Base-by-base conservation (phyloP, 2,113 vertebrate species). In the Austrofundulus limnaeus region DNA sequence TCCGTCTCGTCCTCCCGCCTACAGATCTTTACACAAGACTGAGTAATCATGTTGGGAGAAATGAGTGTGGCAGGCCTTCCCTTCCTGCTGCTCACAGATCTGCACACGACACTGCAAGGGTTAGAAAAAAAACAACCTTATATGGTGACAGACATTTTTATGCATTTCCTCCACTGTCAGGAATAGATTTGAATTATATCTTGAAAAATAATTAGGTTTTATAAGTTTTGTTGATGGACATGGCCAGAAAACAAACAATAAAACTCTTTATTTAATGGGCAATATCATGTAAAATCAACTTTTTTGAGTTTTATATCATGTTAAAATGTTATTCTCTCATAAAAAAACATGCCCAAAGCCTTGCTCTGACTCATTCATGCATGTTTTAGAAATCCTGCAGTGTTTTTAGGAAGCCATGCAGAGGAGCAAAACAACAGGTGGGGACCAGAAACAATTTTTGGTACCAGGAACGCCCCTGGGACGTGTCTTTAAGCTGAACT, bases 11-110 rank as follows among this genome's bases (percentile, higher is more conserved):
- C 66, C 66, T 63, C 58, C 56, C 62, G 41, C 56, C 31, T 25
- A 48, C 38, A 56, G 66, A 43, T 78, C 70, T 75, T 79, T 74
- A 61, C 77, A 61, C 49, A 48, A 80, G 55, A 69, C 72, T 83
- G 84, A 86, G 66, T 82, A 66, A 84, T 72, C 63, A 61, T 60
- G 58, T 69, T 78, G 57, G 66, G 74, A 70, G 54, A 61, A 76
- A 51, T 34, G 65, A 72, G 41, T 61, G 66, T 13, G 66, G 72
- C 53, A 66, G 39, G n/a, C 23, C n/a, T 62, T 61, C 72, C 38
- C 48, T 77, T 63, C 72, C 65, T 69, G 67, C 65, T 83, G 76
- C 52, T 80, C 72, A 69, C 74, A 77, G 81, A 82, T 65, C 66
- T 51, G 49, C 55, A 64, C 57, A 73, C 51, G 65, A 54, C 80